Evolutionary conservation across 1,140 invertebrate genomes (phyloP).

Genomic region (Potamilus streckersoni): DNA sequence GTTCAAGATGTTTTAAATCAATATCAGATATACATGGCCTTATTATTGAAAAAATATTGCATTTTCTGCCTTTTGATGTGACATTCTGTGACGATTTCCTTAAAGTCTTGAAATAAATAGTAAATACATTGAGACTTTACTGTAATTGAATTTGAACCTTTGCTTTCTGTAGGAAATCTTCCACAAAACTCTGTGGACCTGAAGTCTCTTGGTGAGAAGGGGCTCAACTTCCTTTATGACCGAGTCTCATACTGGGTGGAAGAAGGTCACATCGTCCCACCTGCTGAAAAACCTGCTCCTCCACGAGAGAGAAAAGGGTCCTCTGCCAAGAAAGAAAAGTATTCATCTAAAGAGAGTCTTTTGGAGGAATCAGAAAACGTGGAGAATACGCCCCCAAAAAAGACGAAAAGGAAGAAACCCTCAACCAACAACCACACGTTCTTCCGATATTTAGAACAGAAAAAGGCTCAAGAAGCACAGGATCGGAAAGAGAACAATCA

Average conservation of each 20-base stretch:
- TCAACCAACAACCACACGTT: conserved; percentile 16
- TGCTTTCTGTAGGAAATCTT: too few species aligned
- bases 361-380: conserved; percentile 24
- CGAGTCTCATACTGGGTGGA: conserved; percentile 24
- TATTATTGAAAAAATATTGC: too few species aligned
- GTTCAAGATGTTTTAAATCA: too few species aligned
- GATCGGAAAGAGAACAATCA: conserved; percentile 16
- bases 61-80: too few species aligned
- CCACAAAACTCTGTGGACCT: conserved; percentile 16
- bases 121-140: too few species aligned
- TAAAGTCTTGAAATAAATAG: too few species aligned
- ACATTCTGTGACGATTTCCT: too few species aligned
- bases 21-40: too few species aligned
- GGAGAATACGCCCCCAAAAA: conserved; percentile 11
- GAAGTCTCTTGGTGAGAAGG: conserved; percentile 15
- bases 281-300: conserved; percentile 8
- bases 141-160: too few species aligned
- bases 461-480: conserved; percentile 23
- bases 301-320: conserved; percentile 23
- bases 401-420: conserved; percentile 4
- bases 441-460: conserved; percentile 18
- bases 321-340: conserved; percentile 7
- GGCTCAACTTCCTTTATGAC: conserved; percentile 29
- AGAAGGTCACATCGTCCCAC: conserved; percentile 18
- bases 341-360: conserved; percentile 15